Evolutionary conservation across 2,888 invertebrate genomes (phyloP), one percentile per base, ranked within the genome.

Genomic region (Tillus elongatus): DNA sequence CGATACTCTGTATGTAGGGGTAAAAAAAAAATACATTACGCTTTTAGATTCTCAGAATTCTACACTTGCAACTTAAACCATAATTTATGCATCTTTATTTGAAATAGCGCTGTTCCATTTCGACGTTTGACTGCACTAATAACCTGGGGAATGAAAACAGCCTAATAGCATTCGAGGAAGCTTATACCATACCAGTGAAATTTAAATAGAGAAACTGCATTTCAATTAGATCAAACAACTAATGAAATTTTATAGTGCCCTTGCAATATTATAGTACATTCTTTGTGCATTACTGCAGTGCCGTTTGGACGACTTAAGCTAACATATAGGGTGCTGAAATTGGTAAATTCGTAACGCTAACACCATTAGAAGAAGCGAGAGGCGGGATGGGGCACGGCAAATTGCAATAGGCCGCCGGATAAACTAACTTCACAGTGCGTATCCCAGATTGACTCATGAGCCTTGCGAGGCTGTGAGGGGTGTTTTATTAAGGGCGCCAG

Each of bases 331-430:
- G 64, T 62, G 66, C 54, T 53, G 61, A 64, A 65, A 66, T 65
- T 65, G 66, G 64, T 63, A 66, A 65, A 66, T 66, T 67, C 63
- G 66, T 63, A 64, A 66, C 64, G 66, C 64, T 65, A 63, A 65
- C 64, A 62, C 64, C 59, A 64, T 64, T 66, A 64, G 58, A 54
- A 53, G 57, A 54, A 53, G 36, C 31, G 4, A 34, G 40, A 42
- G 30, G 36, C 28, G 39, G 35, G 33, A 35, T 24, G 37, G 38
- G 42, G 35, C 39, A n/a, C 45, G 46, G 54, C 60, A 63, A 64
- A 65, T 64, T 64, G 64, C 61, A 62, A 55, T 57, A 58, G 60
- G 55, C 56, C 60, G 52, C 50, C 49, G 59, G 57, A 61, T 64
- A 65, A 66, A 63, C 62, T 57, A 59, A 59, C 60, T 59, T 56